phyloP scores from a whole-genome alignment of 2,888 invertebrate genomes.

The Rhogogaster chlorosoma region DNA sequence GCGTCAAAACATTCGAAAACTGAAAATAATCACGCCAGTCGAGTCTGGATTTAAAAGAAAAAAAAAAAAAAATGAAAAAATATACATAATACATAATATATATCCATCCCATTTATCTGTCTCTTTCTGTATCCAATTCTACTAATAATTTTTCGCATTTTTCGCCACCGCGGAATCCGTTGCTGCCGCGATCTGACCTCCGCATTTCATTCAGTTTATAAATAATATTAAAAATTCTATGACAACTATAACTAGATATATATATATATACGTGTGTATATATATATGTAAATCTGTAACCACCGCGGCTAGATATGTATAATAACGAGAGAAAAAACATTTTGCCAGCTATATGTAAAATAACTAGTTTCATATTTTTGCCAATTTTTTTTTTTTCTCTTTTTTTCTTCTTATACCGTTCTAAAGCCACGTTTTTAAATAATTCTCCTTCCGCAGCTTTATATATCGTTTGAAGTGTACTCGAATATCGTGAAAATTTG shows the following conservation, averaged over 20 bases:
- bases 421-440: not conserved
- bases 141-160: not conserved
- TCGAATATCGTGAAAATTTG: too few relatives aligned
- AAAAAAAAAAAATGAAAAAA: not conserved
- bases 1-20: constrained; percentile 46
- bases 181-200: not conserved
- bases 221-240: not conserved
- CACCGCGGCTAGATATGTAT: too few relatives aligned
- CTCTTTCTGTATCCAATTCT: not conserved
- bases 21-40: constrained; percentile 35
- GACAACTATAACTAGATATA: not conserved
- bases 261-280: not conserved
- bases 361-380: not conserved
- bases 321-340: too few relatives aligned
- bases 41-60: not conserved
- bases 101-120: not conserved
- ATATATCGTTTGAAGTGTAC: too few relatives aligned
- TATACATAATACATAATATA: not conserved
- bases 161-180: not conserved
- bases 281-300: not conserved
- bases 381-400: too few relatives aligned
- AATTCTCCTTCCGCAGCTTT: too few relatives aligned
- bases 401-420: not conserved
- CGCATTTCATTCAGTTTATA: not conserved
- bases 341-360: not conserved